A percentile compares a stretch with the other conserved stretches of the same genome.
Evolutionary conservation across 2,113 vertebrate genomes (phyloP).

Genomic region (Tamias sibiricus): DNA sequence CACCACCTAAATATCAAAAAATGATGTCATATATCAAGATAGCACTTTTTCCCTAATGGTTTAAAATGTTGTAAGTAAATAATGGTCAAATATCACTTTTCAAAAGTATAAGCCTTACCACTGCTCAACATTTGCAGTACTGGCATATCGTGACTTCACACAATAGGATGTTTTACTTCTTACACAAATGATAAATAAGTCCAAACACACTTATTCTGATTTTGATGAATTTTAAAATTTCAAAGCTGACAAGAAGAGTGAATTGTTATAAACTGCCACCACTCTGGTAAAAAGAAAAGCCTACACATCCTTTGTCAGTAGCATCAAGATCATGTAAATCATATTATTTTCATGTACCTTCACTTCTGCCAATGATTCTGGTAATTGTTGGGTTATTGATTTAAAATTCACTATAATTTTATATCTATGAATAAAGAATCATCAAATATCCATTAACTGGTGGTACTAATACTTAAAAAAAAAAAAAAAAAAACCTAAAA

Average conservation of each 20-base stretch:
- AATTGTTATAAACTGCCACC: not conserved
- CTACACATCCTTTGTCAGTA: not conserved
- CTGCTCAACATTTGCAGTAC: not conserved
- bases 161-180: not conserved
- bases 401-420: slow-evolving; percentile 22
- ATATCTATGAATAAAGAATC: slow-evolving; percentile 3
- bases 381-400: not conserved
- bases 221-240: slow-evolving; percentile 23
- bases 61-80: slow-evolving; percentile 34
- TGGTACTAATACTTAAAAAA: not conserved
- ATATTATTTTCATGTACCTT: not conserved
- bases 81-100: not conserved
- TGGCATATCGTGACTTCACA: not conserved
- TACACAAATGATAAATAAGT: not conserved
- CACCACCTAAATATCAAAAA: not conserved
- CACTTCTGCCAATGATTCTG: not conserved
- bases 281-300: slow-evolving; percentile 39
- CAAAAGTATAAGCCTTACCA: slow-evolving; percentile 24
- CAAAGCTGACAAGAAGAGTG: not conserved
- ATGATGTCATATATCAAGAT: not conserved
- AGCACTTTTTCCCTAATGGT: not conserved
- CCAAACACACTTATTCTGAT: not conserved
- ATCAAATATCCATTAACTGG: slow-evolving; percentile 15
- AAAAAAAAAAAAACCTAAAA: not conserved
- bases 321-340: not conserved